phyloP scores from a whole-genome alignment of 2,113 vertebrate genomes.

The human (Homo sapiens) region GRCh38 chr6:141949001-141949500 shows the following conservation, averaged over 20 bases:
- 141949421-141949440: not conserved
- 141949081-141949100: constrained; percentile 79
- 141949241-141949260: constrained; percentile 61
- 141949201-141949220: constrained; percentile 55
- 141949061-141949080: constrained; percentile 71
- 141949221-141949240: constrained; percentile 72
- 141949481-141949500: not conserved
- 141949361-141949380: constrained; percentile 54
- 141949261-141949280: constrained; percentile 65
- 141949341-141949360: constrained; percentile 60
- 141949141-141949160: constrained; percentile 61
- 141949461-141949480: constrained; percentile 15
- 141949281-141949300: constrained; percentile 67
- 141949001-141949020: constrained; percentile 59
- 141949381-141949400: constrained; percentile 51
- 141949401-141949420: constrained; percentile 38
- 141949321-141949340: constrained; percentile 60
- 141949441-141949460: constrained; percentile 26
- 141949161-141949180: constrained; percentile 66
- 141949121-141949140: constrained; percentile 70
- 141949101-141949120: constrained; percentile 69
- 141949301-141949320: constrained; percentile 50
- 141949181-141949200: constrained; percentile 70
- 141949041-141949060: constrained; percentile 66
- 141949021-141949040: constrained; percentile 48